Percentiles rank a stretch among this genome's conserved stretches.
Evolutionary conservation across 1,140 invertebrate genomes (phyloP).

Genomic region (Nomia melanderi): DNA sequence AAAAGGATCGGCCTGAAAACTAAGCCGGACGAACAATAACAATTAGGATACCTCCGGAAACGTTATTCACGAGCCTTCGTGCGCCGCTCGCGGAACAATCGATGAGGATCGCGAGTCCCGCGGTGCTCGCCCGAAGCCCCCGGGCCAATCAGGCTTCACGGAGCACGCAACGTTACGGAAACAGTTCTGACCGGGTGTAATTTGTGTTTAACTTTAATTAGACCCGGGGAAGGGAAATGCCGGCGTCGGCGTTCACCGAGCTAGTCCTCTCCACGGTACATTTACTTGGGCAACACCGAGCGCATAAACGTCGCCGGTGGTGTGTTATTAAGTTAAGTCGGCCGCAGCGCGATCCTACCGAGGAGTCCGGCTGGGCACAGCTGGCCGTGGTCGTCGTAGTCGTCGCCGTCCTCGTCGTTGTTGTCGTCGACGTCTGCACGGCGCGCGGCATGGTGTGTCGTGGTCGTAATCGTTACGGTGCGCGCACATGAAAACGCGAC

Average conservation of each 20-base stretch:
- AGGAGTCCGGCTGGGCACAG: slow-evolving; percentile 35
- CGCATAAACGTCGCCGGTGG: slow-evolving; percentile 56
- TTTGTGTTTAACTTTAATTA: slow-evolving; percentile 51
- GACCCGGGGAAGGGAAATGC: background rate
- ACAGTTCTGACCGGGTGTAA: slow-evolving; percentile 28
- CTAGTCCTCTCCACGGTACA: slow-evolving; percentile 33
- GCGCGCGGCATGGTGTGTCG: background rate
- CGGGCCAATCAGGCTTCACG: slow-evolving; percentile 7
- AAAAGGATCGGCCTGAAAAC: background rate
- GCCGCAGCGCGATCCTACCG: slow-evolving; percentile 25
- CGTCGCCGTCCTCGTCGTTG: slow-evolving; percentile 25
- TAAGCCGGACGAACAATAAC: background rate
- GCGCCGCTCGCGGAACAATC: slow-evolving; percentile 13
- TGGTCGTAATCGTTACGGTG: slow-evolving; percentile 33
- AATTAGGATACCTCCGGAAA: background rate
- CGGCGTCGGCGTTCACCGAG: slow-evolving; percentile 6
- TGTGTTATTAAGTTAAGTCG: slow-evolving; percentile 62
- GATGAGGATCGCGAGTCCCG: background rate
- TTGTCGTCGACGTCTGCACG: slow-evolving; percentile 13
- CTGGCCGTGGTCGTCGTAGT: slow-evolving; percentile 42
- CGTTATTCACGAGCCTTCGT: background rate
- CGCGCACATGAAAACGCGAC: slow-evolving; percentile 52
- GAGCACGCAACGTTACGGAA: slow-evolving; percentile 21
- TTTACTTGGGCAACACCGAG: slow-evolving; percentile 53
- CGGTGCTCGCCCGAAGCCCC: too few species aligned